Conservation (phyloP, 2,888 invertebrate species). For the Andrena marginata region DNA sequence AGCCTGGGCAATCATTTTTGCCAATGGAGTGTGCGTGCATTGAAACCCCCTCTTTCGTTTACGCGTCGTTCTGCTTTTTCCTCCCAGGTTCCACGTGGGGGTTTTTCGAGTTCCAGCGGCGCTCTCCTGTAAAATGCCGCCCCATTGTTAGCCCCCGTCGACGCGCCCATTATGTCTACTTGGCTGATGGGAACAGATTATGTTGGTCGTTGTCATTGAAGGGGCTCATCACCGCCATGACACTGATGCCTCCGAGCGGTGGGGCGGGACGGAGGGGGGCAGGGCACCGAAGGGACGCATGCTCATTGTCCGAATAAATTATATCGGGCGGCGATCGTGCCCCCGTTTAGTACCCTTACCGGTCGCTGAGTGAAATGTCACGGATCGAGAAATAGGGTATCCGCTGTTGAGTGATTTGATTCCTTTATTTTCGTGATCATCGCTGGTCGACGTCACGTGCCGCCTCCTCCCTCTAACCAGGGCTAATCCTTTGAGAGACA, state of each 20-base stretch:
- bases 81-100: slow-evolving; percentile 28
- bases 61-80: slow-evolving; percentile 37
- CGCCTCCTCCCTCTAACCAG: background rate
- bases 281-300: slow-evolving; percentile 52
- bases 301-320: slow-evolving; percentile 81
- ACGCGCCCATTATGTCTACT: slow-evolving; percentile 82
- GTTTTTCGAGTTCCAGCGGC: slow-evolving; percentile 67
- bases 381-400: slow-evolving; percentile 60
- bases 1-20: slow-evolving; percentile 21
- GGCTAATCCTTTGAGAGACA: slow-evolving; percentile 13
- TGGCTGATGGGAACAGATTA: slow-evolving; percentile 83
- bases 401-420: slow-evolving; percentile 57
- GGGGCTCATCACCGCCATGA: slow-evolving; percentile 81
- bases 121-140: slow-evolving; percentile 74
- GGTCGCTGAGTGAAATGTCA: slow-evolving; percentile 62
- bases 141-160: slow-evolving; percentile 78
- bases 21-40: slow-evolving; percentile 1
- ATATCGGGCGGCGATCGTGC: slow-evolving; percentile 65
- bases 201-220: slow-evolving; percentile 82
- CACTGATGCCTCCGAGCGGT: slow-evolving; percentile 76
- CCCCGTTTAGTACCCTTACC: slow-evolving; percentile 52
- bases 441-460: slow-evolving; percentile 44
- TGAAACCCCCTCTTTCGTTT: slow-evolving; percentile 2
- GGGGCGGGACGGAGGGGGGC: slow-evolving; percentile 11
- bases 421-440: slow-evolving; percentile 57